These are phyloP conservation scores for Tauraco hartlaubi DNA, from an alignment of 2,797 vertebrate species.

Conservation along the genomic window DNA sequence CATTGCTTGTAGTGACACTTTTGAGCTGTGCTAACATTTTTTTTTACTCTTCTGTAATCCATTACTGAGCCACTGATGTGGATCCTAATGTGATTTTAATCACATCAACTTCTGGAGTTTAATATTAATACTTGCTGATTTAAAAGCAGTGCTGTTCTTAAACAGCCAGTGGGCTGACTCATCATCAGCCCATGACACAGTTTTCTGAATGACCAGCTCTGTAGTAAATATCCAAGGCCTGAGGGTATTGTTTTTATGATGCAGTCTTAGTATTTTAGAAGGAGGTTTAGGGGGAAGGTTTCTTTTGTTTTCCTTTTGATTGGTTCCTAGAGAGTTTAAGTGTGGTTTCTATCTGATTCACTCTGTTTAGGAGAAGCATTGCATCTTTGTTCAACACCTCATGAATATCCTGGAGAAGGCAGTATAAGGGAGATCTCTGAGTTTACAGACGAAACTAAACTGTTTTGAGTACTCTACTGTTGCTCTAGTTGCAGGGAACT, in stretches of 20 bases:
- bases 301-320: not conserved
- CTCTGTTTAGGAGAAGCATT: not conserved
- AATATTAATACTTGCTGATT: not conserved
- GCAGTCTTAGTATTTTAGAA: not conserved
- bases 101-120: not conserved
- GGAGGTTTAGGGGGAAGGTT: not conserved
- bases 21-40: not conserved
- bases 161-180: not conserved
- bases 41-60: not conserved
- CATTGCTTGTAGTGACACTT: not conserved
- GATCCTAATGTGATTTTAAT: not conserved
- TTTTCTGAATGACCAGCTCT: not conserved
- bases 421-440: not conserved
- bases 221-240: not conserved
- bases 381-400: not conserved
- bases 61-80: not conserved
- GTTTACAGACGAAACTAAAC: not conserved
- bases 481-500: not conserved
- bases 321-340: not conserved
- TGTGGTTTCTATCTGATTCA: not conserved
- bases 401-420: not conserved
- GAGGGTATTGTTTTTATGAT: not conserved
- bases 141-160: not conserved
- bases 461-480: not conserved
- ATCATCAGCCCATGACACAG: not conserved